These are phyloP conservation scores for Aphelenchoides avenae DNA, from an alignment of 1,140 invertebrate species.

Conservation along the genomic window DNA sequence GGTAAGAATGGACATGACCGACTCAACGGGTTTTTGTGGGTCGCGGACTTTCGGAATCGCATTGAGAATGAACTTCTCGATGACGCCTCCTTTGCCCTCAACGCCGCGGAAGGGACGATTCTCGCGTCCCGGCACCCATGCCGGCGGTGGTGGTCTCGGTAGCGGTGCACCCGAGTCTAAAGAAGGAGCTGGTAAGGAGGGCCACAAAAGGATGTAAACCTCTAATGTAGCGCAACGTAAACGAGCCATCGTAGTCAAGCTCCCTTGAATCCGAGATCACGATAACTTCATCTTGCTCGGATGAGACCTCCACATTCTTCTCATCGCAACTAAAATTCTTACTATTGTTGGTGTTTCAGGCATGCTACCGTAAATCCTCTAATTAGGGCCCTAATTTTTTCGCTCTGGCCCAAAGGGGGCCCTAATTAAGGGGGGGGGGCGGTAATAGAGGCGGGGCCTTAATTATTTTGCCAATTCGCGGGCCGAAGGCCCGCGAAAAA, in stretches of 20 bases:
- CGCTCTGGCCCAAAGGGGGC: too few relatives aligned
- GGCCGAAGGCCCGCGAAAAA: too few relatives aligned
- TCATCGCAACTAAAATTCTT: conserved; percentile 55
- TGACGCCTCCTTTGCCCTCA: conserved; percentile 44
- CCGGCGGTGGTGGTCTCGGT: conserved; percentile 54
- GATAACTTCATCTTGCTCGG: conserved; percentile 51
- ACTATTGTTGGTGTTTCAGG: too few relatives aligned
- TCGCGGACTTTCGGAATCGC: conserved; percentile 53
- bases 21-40: conserved; percentile 46
- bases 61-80: conserved; percentile 59
- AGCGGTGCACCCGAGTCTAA: conserved; percentile 49
- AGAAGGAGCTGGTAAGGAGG: too few relatives aligned
- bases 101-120: conserved; percentile 55
- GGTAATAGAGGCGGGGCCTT: too few relatives aligned
- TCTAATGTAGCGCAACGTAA: conserved; percentile 51
- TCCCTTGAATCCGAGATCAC: conserved; percentile 44
- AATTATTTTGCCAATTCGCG: too few relatives aligned
- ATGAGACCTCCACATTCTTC: conserved; percentile 52
- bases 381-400: too few relatives aligned
- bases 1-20: conserved; percentile 52
- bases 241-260: conserved; percentile 29
- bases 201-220: conserved; percentile 15
- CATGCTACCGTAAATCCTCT: too few relatives aligned
- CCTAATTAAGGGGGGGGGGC: too few relatives aligned
- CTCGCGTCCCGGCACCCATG: conserved; percentile 56